Conservation (phyloP, 1,140 invertebrate genomes). For the Drosophila fuyamai region DNA sequence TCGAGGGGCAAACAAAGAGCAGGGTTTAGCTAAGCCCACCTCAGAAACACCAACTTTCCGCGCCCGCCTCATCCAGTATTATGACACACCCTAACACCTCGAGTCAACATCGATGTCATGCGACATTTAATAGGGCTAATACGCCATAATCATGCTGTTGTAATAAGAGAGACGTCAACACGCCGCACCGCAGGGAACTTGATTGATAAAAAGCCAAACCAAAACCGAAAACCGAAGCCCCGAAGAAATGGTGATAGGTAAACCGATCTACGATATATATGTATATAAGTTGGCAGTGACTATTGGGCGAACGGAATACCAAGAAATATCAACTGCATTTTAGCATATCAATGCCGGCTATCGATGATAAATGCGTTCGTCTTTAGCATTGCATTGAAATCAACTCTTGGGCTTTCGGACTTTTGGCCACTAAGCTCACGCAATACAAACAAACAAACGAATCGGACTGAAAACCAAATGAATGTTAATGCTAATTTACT, state of each 20-base stretch:
- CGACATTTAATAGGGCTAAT: conserved; percentile 73
- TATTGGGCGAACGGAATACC: conserved; percentile 17
- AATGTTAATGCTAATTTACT: conserved; percentile 80
- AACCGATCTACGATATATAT: conserved; percentile 4
- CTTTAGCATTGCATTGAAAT: conserved; percentile 38
- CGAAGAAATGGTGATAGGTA: conserved; percentile 36
- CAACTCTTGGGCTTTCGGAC: not conserved
- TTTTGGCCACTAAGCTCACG: conserved; percentile 43
- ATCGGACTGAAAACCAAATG: conserved; percentile 29
- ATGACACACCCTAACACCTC: conserved; percentile 66
- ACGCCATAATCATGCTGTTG: conserved; percentile 77
- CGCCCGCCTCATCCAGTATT: conserved; percentile 34
- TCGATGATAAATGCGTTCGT: conserved; percentile 60
- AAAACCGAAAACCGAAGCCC: not conserved
- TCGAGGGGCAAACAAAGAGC: not conserved
- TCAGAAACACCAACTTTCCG: not conserved
- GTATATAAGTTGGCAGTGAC: conserved; percentile 19
- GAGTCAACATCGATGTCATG: conserved; percentile 62
- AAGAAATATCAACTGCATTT: conserved; percentile 54
- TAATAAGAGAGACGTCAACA: conserved; percentile 81
- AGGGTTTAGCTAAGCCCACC: conserved; percentile 20
- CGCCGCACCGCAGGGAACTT: conserved; percentile 73
- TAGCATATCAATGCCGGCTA: conserved; percentile 56
- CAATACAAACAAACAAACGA: conserved; percentile 47
- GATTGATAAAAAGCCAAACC: conserved; percentile 68